phyloP scores from a whole-genome alignment of 2,797 vertebrate genomes.

The Enteromius unitaeniatus region DNA sequence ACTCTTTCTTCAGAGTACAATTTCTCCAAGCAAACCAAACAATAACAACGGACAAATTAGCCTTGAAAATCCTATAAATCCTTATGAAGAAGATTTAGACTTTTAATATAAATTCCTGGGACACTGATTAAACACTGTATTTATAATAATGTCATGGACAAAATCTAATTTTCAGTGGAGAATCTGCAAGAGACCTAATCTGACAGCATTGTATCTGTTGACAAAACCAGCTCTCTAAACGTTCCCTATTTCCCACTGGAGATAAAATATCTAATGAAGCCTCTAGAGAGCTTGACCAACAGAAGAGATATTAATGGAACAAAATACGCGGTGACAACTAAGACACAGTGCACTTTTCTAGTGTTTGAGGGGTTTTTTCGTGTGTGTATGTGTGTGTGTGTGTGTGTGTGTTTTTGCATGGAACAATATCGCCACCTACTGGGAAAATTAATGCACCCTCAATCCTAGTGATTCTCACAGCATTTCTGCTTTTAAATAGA shows the following conservation, averaged over 20 bases:
- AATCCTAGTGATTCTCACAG: neutral
- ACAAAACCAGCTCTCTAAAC: neutral
- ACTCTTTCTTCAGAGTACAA: neutral
- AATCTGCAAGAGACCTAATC: neutral
- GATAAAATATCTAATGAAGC: neutral
- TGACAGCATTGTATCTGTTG: neutral
- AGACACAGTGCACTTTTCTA: neutral
- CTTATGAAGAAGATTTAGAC: conserved; percentile 2
- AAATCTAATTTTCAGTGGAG: neutral
- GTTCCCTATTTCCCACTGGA: neutral
- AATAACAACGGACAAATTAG: neutral
- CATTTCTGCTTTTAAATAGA: neutral
- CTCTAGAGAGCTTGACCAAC: neutral
- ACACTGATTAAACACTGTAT: conserved; percentile 21
- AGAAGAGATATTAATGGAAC: neutral
- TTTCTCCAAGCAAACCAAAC: conserved; percentile 11
- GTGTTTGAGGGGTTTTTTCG: neutral
- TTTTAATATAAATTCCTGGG: neutral
- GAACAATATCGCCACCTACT: conserved; percentile 15
- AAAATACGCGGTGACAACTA: neutral
- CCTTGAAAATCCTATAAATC: conserved; percentile 15
- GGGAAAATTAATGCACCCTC: neutral
- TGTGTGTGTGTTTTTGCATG: neutral
- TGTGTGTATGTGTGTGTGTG: too few species aligned
- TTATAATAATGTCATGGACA: conserved; percentile 19